Conservation (phyloP, 2,888 invertebrate species). For the Antheraea yamamai region DNA sequence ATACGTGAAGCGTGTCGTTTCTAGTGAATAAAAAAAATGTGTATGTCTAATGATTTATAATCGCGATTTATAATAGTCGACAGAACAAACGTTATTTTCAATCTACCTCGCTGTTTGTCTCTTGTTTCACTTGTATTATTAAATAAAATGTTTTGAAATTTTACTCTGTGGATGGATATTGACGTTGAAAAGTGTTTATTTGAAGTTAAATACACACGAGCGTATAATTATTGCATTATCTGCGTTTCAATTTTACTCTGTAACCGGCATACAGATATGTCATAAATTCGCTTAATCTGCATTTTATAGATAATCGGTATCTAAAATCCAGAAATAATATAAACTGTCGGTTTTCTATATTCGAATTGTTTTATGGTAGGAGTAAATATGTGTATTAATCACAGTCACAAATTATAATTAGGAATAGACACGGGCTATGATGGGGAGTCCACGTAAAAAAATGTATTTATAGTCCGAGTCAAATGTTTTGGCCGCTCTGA, state of each 20-base stretch:
- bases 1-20: conserved; percentile 43
- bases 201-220: conserved; percentile 46
- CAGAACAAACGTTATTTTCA: conserved; percentile 51
- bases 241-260: background rate
- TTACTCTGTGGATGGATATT: conserved; percentile 34
- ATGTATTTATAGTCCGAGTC: too few relatives aligned
- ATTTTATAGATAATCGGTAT: background rate
- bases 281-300: background rate
- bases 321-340: background rate
- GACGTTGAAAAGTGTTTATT: conserved; percentile 36
- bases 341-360: background rate
- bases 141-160: conserved; percentile 37
- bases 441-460: background rate
- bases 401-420: background rate
- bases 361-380: too few relatives aligned
- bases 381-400: background rate
- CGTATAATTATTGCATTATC: conserved; percentile 23
- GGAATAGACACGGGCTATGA: background rate
- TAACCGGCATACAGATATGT: background rate
- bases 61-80: conserved; percentile 13
- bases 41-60: conserved; percentile 32
- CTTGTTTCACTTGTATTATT: conserved; percentile 39
- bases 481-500: too few relatives aligned
- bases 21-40: conserved; percentile 39
- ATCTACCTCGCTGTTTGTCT: conserved; percentile 65